Percentiles rank a stretch among this genome's conserved stretches.
Evolutionary conservation across 2,888 invertebrate genomes (phyloP).

Genomic region (Sinotaia quadrata): DNA sequence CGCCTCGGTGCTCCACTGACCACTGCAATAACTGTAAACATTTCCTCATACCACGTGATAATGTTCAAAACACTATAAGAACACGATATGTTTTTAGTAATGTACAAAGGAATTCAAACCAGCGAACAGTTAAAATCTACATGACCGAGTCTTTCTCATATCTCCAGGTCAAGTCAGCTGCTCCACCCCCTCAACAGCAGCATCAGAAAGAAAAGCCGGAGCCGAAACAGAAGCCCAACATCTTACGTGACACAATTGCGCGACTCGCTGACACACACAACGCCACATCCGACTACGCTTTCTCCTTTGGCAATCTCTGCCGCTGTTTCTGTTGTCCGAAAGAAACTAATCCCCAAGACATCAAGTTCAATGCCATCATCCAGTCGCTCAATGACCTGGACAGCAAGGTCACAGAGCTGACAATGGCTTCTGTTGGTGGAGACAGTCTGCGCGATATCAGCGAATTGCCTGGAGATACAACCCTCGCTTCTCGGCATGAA

Average conservation of each 20-base stretch:
- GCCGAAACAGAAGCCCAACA: no score
- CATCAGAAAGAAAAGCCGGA: no score
- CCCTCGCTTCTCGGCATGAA: not conserved
- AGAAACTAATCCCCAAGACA: constrained; percentile 42
- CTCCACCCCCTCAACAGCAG: no score
- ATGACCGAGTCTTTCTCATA: no score
- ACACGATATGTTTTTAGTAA: no score
- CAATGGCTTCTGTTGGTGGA: constrained; percentile 25
- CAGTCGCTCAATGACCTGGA: constrained; percentile 54
- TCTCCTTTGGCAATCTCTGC: constrained; percentile 59
- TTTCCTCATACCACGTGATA: no score
- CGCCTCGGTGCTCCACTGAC: no score
- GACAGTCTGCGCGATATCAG: constrained; percentile 19
- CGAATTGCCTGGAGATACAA: constrained; percentile 11
- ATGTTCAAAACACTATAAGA: no score
- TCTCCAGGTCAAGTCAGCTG: no score
- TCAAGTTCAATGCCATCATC: constrained; percentile 45
- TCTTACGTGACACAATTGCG: constrained; percentile 25
- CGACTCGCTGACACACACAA: constrained; percentile 27
- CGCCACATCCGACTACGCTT: constrained; percentile 49
- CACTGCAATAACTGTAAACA: no score
- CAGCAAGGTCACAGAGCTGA: constrained; percentile 36
- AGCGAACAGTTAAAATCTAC: no score
- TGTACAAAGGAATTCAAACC: no score
- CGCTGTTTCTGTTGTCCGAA: constrained; percentile 57